Evolutionary conservation across 2,797 vertebrate species (phyloP).

Genomic region (Vireo griseus): DNA sequence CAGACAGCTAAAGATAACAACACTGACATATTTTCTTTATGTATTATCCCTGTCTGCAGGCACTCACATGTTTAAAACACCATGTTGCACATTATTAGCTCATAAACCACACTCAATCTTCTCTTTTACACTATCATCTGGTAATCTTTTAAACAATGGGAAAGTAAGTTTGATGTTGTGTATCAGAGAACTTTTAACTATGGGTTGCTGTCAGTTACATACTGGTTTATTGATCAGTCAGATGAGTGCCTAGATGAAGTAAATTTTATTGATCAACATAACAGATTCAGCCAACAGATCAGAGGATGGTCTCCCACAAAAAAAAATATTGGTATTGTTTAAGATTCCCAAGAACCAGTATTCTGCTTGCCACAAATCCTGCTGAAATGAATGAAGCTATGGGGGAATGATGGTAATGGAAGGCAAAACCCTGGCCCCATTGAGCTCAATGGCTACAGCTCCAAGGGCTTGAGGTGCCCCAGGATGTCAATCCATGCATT

Average conservation of each 20-base stretch:
- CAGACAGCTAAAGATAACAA: slow-evolving; percentile 36
- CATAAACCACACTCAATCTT: neutral
- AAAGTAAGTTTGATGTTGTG: neutral
- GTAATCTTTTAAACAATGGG: neutral
- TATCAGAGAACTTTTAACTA: slow-evolving; percentile 12
- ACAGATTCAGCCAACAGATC: slow-evolving; percentile 17
- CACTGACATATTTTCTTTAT: neutral
- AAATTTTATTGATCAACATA: slow-evolving; percentile 15
- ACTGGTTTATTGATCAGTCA: slow-evolving; percentile 26
- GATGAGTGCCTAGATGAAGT: neutral
- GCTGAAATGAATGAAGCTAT: neutral
- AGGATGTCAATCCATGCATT: neutral
- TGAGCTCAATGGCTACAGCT: neutral
- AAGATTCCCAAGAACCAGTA: neutral
- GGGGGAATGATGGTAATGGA: neutral
- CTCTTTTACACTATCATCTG: neutral
- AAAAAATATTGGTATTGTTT: neutral
- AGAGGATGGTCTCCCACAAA: neutral
- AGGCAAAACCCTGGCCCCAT: neutral
- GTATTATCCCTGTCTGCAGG: neutral
- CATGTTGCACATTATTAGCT: slow-evolving; percentile 5
- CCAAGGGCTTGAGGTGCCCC: neutral
- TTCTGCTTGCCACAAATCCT: neutral
- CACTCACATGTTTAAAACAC: slow-evolving; percentile 3
- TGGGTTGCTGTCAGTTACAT: neutral